phyloP scores from a whole-genome alignment of 2,113 vertebrate species.

The Urocynchramus pylzowi region DNA sequence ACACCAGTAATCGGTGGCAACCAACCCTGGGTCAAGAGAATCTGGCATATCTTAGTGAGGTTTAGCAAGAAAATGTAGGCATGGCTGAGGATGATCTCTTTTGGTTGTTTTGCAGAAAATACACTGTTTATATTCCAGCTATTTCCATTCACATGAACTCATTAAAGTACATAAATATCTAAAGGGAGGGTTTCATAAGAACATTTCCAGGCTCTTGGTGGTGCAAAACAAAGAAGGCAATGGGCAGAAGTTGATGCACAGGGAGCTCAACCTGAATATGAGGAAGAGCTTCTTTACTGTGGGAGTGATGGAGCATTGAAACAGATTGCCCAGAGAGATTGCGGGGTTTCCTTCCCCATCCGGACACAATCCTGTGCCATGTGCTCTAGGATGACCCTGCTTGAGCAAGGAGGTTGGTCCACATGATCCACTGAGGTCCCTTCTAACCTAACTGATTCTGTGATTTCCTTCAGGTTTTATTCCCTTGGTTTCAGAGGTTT shows the following conservation, averaged over 20 bases:
- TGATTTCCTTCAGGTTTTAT: not conserved
- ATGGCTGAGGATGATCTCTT: not conserved
- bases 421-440: not conserved
- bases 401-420: not conserved
- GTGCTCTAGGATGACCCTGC: not conserved
- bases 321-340: not conserved
- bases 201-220: not conserved
- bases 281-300: not conserved
- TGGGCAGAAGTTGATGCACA: not conserved
- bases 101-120: not conserved
- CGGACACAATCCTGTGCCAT: no score
- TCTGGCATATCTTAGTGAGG: not conserved
- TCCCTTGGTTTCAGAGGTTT: not conserved
- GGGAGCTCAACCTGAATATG: not conserved
- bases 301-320: not conserved
- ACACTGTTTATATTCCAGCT: not conserved
- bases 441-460: accelerated
- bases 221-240: not conserved
- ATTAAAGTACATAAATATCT: not conserved
- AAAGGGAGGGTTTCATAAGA: not conserved
- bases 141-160: not conserved
- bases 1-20: not conserved
- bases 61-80: not conserved
- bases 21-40: not conserved
- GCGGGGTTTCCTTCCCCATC: not conserved